Conservation (phyloP, 2,113 vertebrate species). For the Bubalus kerabau region DNA sequence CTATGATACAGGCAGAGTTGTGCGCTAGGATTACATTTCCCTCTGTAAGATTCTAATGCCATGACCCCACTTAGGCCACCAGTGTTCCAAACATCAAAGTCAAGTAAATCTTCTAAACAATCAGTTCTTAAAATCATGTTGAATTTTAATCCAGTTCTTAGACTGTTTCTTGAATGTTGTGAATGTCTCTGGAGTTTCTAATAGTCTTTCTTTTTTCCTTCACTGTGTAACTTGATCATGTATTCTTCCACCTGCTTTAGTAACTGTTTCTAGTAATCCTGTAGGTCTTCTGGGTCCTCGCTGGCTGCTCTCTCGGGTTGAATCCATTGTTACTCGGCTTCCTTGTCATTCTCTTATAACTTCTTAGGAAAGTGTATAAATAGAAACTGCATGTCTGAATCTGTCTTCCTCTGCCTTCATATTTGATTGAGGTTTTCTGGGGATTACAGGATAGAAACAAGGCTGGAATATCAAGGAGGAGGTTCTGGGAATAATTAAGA, state of each 20-base stretch:
- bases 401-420: background rate
- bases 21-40: background rate
- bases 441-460: background rate
- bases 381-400: background rate
- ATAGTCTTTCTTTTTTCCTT: background rate
- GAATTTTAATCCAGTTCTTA: background rate
- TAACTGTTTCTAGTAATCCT: background rate
- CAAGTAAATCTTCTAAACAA: background rate
- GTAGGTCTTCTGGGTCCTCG: background rate
- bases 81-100: background rate
- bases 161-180: background rate
- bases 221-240: background rate
- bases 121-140: background rate
- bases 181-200: background rate
- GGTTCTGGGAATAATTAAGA: background rate
- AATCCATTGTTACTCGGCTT: background rate
- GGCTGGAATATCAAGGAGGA: background rate
- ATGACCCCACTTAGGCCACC: background rate
- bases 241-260: background rate
- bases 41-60: background rate
- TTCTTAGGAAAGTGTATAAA: background rate
- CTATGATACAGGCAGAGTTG: background rate
- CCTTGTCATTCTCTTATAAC: background rate
- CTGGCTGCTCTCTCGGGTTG: background rate
- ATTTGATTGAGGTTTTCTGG: background rate